A percentile compares a stretch with the other conserved stretches of the same genome.
Conservation (phyloP, 2,797 vertebrate genomes). For the Glossophaga mutica region DNA sequence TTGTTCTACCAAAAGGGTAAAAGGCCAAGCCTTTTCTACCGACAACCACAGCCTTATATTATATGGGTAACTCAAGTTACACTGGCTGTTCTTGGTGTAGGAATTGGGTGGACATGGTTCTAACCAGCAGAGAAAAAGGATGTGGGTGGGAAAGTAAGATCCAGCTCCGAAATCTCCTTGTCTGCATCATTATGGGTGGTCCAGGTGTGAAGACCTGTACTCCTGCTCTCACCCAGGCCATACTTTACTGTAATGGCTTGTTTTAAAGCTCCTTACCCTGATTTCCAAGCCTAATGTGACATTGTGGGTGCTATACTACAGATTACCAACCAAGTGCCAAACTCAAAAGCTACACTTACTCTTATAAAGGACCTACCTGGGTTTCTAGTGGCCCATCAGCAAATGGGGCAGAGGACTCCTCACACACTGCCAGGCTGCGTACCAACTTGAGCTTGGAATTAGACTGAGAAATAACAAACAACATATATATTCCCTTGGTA, state of each 20-base stretch:
- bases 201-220: background rate
- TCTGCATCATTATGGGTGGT: background rate
- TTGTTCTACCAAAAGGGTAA: background rate
- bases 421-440: slow-evolving; percentile 96
- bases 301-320: background rate
- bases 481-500: background rate
- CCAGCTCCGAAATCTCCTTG: background rate
- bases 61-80: slow-evolving; percentile 6
- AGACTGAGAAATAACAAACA: slow-evolving; percentile 83
- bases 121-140: background rate
- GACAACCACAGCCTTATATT: background rate
- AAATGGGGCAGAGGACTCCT: slow-evolving; percentile 93
- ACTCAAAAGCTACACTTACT: slow-evolving; percentile 5
- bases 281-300: slow-evolving; percentile 23
- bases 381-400: slow-evolving; percentile 91
- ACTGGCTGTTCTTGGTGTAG: background rate
- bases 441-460: slow-evolving; percentile 98
- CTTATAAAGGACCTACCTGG: slow-evolving; percentile 82
- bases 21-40: background rate
- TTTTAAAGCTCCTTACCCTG: background rate
- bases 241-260: background rate
- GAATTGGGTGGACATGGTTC: background rate
- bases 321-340: slow-evolving; percentile 9
- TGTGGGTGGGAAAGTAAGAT: background rate
- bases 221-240: background rate